phyloP scores from a whole-genome alignment of 37 sponge, comb jelly and placozoan genomes.

The Crambe crambe region DNA sequence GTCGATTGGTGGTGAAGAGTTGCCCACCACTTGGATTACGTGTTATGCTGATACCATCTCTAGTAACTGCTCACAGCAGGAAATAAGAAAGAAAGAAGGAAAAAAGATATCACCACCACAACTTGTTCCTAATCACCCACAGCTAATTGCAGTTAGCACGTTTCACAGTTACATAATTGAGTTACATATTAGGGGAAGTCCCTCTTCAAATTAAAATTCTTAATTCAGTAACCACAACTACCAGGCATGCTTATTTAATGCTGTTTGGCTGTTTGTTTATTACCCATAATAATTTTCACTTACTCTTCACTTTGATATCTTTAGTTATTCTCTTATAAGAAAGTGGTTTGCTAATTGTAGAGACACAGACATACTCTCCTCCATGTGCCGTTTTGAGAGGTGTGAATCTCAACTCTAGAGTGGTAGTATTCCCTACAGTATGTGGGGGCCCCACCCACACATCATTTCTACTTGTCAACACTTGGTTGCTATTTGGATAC shows the following conservation, averaged over 20 bases:
- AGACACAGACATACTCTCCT: neutral
- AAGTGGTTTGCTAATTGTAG: neutral
- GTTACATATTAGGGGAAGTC: too few species aligned
- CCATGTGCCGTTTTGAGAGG: neutral
- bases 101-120: too few species aligned
- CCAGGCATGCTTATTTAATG: too few species aligned
- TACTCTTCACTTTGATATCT: neutral
- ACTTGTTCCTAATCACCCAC: too few species aligned
- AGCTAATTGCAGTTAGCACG: neutral
- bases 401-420: neutral
- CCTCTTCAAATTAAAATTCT: too few species aligned
- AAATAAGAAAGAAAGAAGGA: too few species aligned
- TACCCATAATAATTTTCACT: neutral
- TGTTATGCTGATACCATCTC: neutral
- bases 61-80: neutral
- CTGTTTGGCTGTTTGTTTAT: neutral
- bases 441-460: neutral
- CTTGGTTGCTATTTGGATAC: neutral
- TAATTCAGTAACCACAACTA: too few species aligned
- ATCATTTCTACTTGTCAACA: neutral
- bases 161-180: too few species aligned
- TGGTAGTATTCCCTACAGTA: neutral
- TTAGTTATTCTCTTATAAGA: neutral
- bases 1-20: neutral
- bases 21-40: neutral